A percentile compares a stretch with the other conserved stretches of the same genome.
phyloP scores from a whole-genome alignment of 2,113 vertebrate genomes.

The Andinoacara biseriatus region DNA sequence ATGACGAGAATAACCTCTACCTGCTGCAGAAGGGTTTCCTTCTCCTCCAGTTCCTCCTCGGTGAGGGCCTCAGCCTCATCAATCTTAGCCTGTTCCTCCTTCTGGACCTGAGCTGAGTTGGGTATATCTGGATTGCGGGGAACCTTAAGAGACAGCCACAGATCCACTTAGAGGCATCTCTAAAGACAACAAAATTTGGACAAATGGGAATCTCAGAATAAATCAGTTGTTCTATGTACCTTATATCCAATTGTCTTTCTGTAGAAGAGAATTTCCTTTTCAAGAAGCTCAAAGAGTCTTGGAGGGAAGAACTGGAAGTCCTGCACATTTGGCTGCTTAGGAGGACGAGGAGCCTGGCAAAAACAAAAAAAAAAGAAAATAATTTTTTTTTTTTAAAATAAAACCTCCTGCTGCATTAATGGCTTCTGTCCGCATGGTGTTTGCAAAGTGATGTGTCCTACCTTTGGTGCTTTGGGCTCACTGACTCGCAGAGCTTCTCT shows the following conservation, averaged over 20 bases:
- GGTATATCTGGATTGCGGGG: constrained; percentile 95
- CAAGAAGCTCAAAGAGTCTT: constrained; percentile 95
- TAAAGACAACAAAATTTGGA: background rate
- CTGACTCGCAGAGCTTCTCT: constrained; percentile 97
- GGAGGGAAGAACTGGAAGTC: constrained; percentile 99
- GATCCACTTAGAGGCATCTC: background rate
- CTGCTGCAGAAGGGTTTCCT: constrained; percentile 96
- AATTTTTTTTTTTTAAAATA: no score
- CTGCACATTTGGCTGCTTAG: constrained; percentile 98
- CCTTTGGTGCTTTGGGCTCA: constrained; percentile 98
- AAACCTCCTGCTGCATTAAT: background rate
- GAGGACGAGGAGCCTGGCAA: constrained; percentile 93
- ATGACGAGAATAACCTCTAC: constrained; percentile 64
- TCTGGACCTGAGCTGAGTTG: constrained; percentile 92
- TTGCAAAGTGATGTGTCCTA: constrained; percentile 51
- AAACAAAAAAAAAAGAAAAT: background rate
- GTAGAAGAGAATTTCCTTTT: constrained; percentile 99
- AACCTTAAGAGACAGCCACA: constrained; percentile 79
- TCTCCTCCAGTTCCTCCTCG: constrained; percentile 97
- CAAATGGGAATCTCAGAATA: background rate
- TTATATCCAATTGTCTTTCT: constrained; percentile 99
- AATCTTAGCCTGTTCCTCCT: constrained; percentile 97
- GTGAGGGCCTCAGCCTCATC: constrained; percentile 96
- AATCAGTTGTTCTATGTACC: constrained; percentile 72
- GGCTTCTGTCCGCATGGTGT: background rate